Base-by-base conservation (phyloP, 2,113 vertebrate genomes). In the Charina bottae region DNA sequence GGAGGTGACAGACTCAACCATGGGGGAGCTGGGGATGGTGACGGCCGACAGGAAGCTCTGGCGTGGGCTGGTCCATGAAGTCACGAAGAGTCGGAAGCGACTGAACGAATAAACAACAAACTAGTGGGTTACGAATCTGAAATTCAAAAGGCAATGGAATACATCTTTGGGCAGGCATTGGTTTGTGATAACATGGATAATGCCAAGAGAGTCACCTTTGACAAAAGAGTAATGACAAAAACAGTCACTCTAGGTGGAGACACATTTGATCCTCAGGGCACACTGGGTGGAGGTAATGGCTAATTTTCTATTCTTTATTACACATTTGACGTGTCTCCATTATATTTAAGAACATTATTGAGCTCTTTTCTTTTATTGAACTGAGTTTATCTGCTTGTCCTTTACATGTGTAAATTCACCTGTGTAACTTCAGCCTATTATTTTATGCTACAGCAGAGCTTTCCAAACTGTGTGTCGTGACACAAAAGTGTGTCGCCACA, bases 121-220 rank as follows among this genome's bases (percentile, higher is more conserved):
- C n/a, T n/a, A n/a, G n/a, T 99, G 93, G 97, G 91, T 1, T 99
- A 99, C 12, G 97, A 98, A 19, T 88, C 97, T 15, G 98, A 99
- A 94, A 94, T 99, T 90, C 97, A 98, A n/a, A 99, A 98, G 96
- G 99, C 98, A 92, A 99, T 99, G 99, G 98, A 99, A 96, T 99
- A 98, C 92, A 98, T 99, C 46, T 99, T 99, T 94, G 99, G 99
- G 86, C 97, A 98, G 92, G 98, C 99, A 1, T 91, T 99, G 93
- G 96, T 99, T 90, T 99, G 98, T 87, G 98, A 98, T 93, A 98
- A 93, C 90, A 97, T 99, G 97, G 98, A 99, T 94, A 98, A 98
- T 33, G 99, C 99, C 90, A 99, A 99, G 96, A 98, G 96, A 95
- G 98, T 99, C 89, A 98, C 99, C 85, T 99, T 99, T 53, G 98